Evolutionary conservation across 2,113 vertebrate genomes (phyloP).

Genomic region (Engystomops pustulosus): DNA sequence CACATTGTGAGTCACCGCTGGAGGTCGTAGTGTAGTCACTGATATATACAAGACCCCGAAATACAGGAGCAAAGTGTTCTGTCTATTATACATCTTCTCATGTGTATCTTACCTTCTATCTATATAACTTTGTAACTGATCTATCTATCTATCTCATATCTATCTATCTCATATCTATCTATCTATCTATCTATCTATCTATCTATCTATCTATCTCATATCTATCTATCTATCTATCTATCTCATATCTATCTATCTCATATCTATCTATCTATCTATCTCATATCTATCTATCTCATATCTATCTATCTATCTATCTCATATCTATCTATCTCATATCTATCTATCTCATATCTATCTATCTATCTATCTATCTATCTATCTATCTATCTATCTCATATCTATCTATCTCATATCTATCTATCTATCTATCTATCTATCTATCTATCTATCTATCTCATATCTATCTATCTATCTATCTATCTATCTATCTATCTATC

Average conservation of each 20-base stretch:
- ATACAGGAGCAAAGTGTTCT: too few relatives aligned
- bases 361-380: not conserved
- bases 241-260: not conserved
- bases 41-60: too few relatives aligned
- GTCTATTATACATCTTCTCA: too few relatives aligned
- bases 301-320: not conserved
- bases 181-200: conserved; percentile 4
- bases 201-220: conserved; percentile 12
- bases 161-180: too few relatives aligned
- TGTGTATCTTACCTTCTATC: too few relatives aligned
- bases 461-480: not conserved
- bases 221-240: conserved; percentile 5
- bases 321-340: conserved; percentile 11
- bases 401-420: conserved; percentile 9
- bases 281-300: not conserved
- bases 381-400: not conserved
- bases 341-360: conserved; percentile 10
- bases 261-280: conserved; percentile 4
- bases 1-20: not conserved
- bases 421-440: conserved; percentile 6
- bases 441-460: not conserved
- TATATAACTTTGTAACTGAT: too few relatives aligned
- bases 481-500: conserved; percentile 10
- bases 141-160: not conserved
- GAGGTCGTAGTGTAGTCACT: not conserved